A percentile compares a stretch with the other conserved stretches of the same genome.
Evolutionary conservation across 2,797 vertebrate genomes (phyloP).

Genomic region (Halcyon smyrnensis): DNA sequence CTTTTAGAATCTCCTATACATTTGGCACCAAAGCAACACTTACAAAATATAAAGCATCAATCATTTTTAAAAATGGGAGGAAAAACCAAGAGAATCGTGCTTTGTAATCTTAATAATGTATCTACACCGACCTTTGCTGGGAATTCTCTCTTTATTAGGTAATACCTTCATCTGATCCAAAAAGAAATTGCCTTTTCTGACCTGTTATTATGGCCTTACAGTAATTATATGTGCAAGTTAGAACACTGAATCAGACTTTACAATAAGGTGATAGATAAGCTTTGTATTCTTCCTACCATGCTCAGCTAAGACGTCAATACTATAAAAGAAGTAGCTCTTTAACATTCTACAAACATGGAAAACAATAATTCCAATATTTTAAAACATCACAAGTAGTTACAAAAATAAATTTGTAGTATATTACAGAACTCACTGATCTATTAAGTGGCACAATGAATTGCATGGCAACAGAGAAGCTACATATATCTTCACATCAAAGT

Average conservation of each 20-base stretch:
- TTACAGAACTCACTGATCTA: not conserved
- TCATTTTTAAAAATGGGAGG: slow-evolving; percentile 23
- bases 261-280: not conserved
- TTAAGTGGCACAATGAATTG: not conserved
- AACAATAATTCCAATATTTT: not conserved
- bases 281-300: not conserved
- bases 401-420: not conserved
- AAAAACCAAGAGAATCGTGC: not conserved
- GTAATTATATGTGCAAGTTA: not conserved
- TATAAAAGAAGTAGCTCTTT: not conserved
- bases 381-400: not conserved
- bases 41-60: not conserved
- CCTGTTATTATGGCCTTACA: not conserved
- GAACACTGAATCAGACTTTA: slow-evolving; percentile 19
- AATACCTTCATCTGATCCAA: slow-evolving; percentile 13
- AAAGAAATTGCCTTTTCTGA: slow-evolving; percentile 34
- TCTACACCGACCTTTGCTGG: not conserved
- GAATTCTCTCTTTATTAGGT: slow-evolving; percentile 22
- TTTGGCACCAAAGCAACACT: not conserved
- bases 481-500: not conserved
- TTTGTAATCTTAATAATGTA: not conserved
- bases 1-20: slow-evolving; percentile 22
- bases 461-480: not conserved
- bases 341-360: not conserved
- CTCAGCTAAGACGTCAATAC: not conserved